Evolutionary conservation across 2,888 invertebrate genomes (phyloP), one percentile per base, ranked within the genome.

Genomic region (Idaea dimidiata): DNA sequence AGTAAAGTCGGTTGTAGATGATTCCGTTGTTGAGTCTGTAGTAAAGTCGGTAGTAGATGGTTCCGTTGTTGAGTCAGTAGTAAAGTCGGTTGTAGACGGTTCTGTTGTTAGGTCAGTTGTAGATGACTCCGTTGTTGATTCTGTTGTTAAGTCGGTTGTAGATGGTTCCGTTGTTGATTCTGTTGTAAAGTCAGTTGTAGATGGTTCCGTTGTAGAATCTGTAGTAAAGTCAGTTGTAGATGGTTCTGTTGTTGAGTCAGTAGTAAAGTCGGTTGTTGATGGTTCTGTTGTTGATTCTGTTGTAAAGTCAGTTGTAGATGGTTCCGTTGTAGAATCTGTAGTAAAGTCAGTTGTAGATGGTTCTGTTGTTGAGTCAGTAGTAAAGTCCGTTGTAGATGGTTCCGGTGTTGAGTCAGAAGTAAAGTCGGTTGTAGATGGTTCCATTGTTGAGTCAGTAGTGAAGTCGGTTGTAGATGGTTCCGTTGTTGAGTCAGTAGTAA

Each of bases 221-320:
- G 43, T 43, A 0, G 43, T 43, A 0, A 3, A 43, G 14, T 10
- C 10, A 0, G 43, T 43, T 10, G 43, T 43, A 10, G 43, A 43
- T 8, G 6, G 43, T 1, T 43, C 43, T 6, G 43, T 43, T 0
- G 43, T 43, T 43, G 43, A 14, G 3, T 43, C 43, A 10, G 10
- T 43, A 10, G 43, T 43, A 3, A 3, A 10, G 8, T 10, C 43
- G 8, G 43, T 43, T 0, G 17, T 54, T 8, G 17, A 31, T 7
- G 16, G 17, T 18, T 61, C 61, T n/a, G n/a, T 57, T 16, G 54
- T 61, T 24, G 43, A 10, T 0, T 43, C 43, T 43, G 43, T 43
- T 3, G 43, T 43, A 14, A 3, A 43, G 1, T 18, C 43, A 8
- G 57, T 57, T 5, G 43, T 56, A 0, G 60, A 43, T 16, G 43